Base-by-base conservation (phyloP, 2,888 invertebrate genomes). In the Halictus quadricinctus region DNA sequence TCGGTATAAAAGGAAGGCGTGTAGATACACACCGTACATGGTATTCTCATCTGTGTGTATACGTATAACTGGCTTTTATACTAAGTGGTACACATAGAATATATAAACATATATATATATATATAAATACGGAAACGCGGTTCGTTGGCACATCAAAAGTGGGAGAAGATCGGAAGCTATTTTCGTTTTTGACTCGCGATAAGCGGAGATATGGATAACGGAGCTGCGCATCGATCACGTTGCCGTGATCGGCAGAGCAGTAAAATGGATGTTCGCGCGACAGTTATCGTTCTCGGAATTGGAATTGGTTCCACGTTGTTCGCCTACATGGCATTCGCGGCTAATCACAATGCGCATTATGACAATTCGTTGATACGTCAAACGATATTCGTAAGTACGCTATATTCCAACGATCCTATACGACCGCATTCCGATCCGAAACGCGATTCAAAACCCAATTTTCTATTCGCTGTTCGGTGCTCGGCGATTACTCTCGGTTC, bases 311-410 rank as follows among this genome's bases (percentile, higher is more conserved):
- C 84, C 43, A 79, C 89, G 41, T 80, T 94, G 18, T 85, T 94
- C 21, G 93, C 92, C 8, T 93, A 92, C 76, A 87, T 90, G 1
- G 91, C 93, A 41, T 92, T 93, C 72, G 91, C 88, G 10, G 83
- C 86, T 36, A 76, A 87, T 8, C 41, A 58, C 21, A 74, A 12
- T 25, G 18, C 48, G 15, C 0, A 36, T 13, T 80, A 76, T 79
- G 86, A 78, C 29, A 69, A 60, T 18, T 73, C 84, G 7, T 72
- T 83, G 6, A 76, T 91, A 7, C 82, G 90, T 36, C 91, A 90
- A 66, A 91, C 92, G 83, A 90, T 93, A 46, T 91, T 93, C 21
- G 94, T 94, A 81, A 93, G 93, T 93, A 50, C 25, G 29, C 50
- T 50, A 43, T 36, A 41, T 69, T 69, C 25, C 25, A 1, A 8